These are phyloP conservation scores for Heptranchias perlo DNA, from an alignment of 2,113 vertebrate genomes.

Conservation along the genomic window DNA sequence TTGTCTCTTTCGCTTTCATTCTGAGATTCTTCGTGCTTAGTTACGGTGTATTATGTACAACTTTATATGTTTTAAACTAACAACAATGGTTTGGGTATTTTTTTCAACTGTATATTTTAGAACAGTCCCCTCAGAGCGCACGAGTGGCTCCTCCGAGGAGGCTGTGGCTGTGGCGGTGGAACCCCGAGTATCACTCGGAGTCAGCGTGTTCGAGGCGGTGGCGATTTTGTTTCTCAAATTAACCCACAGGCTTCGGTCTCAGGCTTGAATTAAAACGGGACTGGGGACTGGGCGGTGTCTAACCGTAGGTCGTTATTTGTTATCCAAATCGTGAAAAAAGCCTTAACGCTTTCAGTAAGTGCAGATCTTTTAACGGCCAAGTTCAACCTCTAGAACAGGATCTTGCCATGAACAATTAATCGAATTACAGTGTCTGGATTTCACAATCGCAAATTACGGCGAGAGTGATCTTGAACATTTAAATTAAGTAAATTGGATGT, in stretches of 20 bases:
- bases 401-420: background rate
- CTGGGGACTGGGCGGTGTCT: background rate
- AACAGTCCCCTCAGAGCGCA: background rate
- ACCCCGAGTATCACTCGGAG: background rate
- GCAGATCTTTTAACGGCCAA: background rate
- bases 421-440: background rate
- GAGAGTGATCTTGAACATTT: too few species aligned
- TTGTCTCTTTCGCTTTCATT: background rate
- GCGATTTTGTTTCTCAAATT: background rate
- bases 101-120: background rate
- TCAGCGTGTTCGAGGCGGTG: background rate
- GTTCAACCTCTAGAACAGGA: background rate
- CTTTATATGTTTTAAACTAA: background rate
- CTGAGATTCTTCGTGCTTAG: too few species aligned
- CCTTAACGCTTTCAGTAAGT: background rate
- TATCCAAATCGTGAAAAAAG: background rate
- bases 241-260: background rate
- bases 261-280: background rate
- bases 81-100: background rate
- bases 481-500: background rate
- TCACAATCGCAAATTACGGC: background rate
- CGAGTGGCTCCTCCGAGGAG: background rate
- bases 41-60: too few species aligned
- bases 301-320: background rate
- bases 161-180: background rate